Evolutionary conservation across 2,797 vertebrate species (phyloP).

Genomic region (Momotus momota): DNA sequence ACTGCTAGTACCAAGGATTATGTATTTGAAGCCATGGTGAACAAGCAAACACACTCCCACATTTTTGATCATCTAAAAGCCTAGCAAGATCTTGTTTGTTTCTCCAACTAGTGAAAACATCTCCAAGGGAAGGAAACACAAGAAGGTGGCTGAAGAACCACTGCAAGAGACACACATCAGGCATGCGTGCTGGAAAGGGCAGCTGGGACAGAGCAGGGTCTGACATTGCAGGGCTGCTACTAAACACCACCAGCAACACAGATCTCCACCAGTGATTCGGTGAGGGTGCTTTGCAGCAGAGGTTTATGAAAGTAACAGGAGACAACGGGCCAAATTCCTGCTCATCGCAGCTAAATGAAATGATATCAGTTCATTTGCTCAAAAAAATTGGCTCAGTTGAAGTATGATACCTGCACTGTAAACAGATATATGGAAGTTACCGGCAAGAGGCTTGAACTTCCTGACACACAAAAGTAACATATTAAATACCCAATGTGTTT

Average conservation of each 20-base stretch:
- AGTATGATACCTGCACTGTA: not conserved
- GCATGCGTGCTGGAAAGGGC: rapidly evolving
- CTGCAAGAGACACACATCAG: not conserved
- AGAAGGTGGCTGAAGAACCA: not conserved
- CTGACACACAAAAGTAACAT: not conserved
- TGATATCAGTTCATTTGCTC: not conserved
- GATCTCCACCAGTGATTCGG: rapidly evolving
- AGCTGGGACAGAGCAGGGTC: not conserved
- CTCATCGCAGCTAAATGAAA: not conserved
- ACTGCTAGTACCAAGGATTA: not conserved
- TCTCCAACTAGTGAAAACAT: not conserved
- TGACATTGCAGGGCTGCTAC: not conserved
- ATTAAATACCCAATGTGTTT: not conserved
- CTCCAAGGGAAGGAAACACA: not conserved
- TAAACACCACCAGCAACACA: not conserved
- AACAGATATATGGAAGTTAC: not conserved
- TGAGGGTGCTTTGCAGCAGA: not conserved
- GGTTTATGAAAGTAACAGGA: not conserved
- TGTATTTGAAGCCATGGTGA: not conserved
- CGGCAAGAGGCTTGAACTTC: not conserved
- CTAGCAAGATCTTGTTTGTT: not conserved
- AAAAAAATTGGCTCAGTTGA: not conserved
- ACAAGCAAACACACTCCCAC: not conserved
- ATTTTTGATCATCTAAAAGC: not conserved
- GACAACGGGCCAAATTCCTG: not conserved